phyloP scores from a whole-genome alignment of 2,797 vertebrate genomes.

The Diglossa cyanea region DNA sequence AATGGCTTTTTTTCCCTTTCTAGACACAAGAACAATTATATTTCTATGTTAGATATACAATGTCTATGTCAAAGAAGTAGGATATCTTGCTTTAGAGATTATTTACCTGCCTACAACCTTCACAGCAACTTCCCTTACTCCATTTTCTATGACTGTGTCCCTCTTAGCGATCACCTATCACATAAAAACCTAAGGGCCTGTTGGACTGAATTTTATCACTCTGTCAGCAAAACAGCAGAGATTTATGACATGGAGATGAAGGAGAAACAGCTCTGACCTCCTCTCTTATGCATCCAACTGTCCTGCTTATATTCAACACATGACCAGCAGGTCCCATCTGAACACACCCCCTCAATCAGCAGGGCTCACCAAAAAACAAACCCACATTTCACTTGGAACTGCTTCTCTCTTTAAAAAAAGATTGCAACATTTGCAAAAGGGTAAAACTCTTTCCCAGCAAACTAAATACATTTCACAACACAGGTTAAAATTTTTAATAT shows the following conservation, averaged over 20 bases:
- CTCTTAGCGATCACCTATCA: background rate
- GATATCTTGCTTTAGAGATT: background rate
- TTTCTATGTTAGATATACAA: background rate
- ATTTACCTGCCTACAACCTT: background rate
- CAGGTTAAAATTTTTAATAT: background rate
- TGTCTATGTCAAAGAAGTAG: background rate
- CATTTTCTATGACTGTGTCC: fast-evolving
- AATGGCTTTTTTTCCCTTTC: background rate
- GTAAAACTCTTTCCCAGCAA: background rate
- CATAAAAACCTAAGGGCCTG: background rate
- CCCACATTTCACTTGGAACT: background rate
- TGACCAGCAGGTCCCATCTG: background rate
- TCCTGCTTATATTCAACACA: background rate
- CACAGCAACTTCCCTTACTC: fast-evolving
- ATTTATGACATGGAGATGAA: background rate
- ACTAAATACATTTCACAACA: background rate
- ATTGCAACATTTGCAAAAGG: background rate
- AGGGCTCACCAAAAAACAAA: background rate
- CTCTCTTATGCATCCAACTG: background rate
- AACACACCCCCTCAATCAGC: background rate
- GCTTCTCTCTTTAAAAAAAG: background rate
- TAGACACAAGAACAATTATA: fast-evolving
- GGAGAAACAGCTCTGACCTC: background rate
- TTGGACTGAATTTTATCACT: background rate
- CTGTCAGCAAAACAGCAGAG: background rate